Percentiles rank a stretch among this genome's conserved stretches.
phyloP scores from a whole-genome alignment of 2,888 invertebrate genomes.

The Chrysopilus asiliformis region DNA sequence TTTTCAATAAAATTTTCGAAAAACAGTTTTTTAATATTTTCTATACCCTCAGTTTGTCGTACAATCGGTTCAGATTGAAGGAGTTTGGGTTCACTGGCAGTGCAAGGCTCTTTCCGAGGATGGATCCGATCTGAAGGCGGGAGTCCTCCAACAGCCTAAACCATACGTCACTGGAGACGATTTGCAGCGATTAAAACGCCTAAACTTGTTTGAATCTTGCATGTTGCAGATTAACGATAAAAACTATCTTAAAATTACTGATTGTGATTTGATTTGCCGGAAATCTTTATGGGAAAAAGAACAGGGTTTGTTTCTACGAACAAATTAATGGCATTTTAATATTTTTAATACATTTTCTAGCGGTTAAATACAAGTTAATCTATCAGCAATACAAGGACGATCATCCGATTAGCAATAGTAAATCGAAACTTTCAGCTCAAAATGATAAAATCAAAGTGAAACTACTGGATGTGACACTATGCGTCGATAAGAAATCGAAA shows the following conservation, averaged over 20 bases:
- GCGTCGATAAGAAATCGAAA: slow-evolving; percentile 7
- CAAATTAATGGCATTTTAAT: neutral
- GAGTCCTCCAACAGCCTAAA: slow-evolving; percentile 50
- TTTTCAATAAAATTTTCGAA: too few species aligned
- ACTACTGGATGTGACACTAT: slow-evolving; percentile 7
- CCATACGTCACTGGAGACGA: slow-evolving; percentile 59
- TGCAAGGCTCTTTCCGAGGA: slow-evolving; percentile 54
- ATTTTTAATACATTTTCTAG: slow-evolving; percentile 8
- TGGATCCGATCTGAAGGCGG: slow-evolving; percentile 33
- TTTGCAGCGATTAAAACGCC: slow-evolving; percentile 63
- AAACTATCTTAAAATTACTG: slow-evolving; percentile 64
- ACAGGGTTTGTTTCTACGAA: slow-evolving; percentile 36
- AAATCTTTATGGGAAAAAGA: slow-evolving; percentile 66
- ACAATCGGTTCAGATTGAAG: slow-evolving; percentile 66
- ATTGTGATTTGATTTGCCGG: slow-evolving; percentile 59
- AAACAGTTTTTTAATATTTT: slow-evolving; percentile 1
- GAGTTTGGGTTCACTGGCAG: slow-evolving; percentile 79
- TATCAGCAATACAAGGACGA: slow-evolving; percentile 21
- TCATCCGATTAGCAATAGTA: slow-evolving; percentile 8
- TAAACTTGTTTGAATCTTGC: slow-evolving; percentile 78
- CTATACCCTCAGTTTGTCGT: slow-evolving; percentile 51
- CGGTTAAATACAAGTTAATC: slow-evolving; percentile 21
- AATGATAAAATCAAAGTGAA: slow-evolving; percentile 13
- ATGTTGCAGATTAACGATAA: slow-evolving; percentile 83
- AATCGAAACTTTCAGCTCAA: slow-evolving; percentile 12